Conservation (phyloP, 2,797 vertebrate species). For the Emys orbicularis region DNA sequence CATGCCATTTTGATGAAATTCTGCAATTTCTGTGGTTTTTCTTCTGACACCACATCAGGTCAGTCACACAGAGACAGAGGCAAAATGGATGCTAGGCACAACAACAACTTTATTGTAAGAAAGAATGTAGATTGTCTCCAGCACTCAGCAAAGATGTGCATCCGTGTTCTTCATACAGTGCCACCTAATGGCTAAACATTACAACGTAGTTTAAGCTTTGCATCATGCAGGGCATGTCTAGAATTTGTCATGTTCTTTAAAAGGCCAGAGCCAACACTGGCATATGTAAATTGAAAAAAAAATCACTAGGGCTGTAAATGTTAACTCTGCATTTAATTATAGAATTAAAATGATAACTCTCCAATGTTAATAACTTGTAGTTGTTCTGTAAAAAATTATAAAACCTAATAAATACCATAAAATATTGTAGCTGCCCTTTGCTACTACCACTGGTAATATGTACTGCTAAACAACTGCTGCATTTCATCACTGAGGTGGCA, state of each 20-base stretch:
- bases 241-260: rapidly evolving
- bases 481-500: neutral
- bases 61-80: neutral
- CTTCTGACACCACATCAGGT: neutral
- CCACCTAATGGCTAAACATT: neutral
- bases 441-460: neutral
- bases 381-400: neutral
- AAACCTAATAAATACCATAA: neutral
- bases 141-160: neutral
- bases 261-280: neutral
- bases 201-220: neutral
- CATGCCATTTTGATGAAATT: neutral
- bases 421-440: neutral
- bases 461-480: rapidly evolving
- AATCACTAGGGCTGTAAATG: neutral
- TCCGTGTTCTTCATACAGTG: neutral
- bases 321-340: neutral
- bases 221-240: neutral
- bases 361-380: neutral
- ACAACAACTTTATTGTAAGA: neutral
- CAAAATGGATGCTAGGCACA: neutral
- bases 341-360: neutral
- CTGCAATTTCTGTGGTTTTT: neutral
- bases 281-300: neutral
- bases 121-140: neutral